Conservation (phyloP, 2,888 invertebrate genomes). For the Metacarcinus magister region DNA sequence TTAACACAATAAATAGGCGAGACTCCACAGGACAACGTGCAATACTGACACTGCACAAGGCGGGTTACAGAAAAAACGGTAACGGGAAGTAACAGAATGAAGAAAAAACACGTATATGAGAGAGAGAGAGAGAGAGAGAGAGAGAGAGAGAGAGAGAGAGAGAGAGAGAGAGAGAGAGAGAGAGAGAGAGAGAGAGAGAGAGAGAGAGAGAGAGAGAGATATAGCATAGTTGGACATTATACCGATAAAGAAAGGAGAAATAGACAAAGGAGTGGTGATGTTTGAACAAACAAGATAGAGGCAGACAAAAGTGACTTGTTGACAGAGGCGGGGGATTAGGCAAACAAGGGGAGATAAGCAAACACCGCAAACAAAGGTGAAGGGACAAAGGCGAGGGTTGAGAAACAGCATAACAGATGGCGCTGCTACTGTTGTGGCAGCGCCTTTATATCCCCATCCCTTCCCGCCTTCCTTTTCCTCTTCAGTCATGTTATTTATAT, state of each 20-base stretch:
- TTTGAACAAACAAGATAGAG: slow-evolving; percentile 27
- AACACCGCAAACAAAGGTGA: slow-evolving; percentile 47
- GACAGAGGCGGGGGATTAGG: background rate
- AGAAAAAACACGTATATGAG: slow-evolving; percentile 13
- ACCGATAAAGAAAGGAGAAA: background rate
- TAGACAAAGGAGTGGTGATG: background rate
- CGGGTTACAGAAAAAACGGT: background rate
- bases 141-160: slow-evolving; percentile 57
- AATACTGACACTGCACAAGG: background rate
- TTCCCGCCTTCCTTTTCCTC: background rate
- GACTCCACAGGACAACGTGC: background rate
- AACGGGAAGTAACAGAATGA: background rate
- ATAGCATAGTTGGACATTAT: background rate
- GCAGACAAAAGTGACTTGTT: background rate
- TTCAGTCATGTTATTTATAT: background rate
- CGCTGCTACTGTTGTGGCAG: background rate
- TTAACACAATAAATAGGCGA: background rate
- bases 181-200: slow-evolving; percentile 47
- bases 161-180: slow-evolving; percentile 65
- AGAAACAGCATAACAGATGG: slow-evolving; percentile 35
- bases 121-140: slow-evolving; percentile 62
- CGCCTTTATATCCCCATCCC: background rate
- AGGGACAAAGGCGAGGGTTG: background rate
- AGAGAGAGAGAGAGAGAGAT: background rate
- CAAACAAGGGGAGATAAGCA: slow-evolving; percentile 13